phyloP scores from a whole-genome alignment of 37 sponge, comb jelly and placozoan species.

The Chondrosia reniformis region DNA sequence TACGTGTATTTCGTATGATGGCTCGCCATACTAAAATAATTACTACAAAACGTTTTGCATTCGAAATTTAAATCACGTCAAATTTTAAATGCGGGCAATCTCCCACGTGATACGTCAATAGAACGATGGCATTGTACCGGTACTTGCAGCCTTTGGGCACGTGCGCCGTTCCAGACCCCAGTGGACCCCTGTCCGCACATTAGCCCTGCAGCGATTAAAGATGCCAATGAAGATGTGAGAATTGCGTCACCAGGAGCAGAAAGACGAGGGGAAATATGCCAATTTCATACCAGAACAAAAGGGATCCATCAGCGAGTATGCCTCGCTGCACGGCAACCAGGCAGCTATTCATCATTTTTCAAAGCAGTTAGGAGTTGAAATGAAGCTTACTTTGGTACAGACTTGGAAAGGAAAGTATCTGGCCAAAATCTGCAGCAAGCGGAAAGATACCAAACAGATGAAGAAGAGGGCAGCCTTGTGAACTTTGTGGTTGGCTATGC shows the following conservation, averaged over 20 bases:
- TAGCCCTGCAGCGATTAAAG: conserved; percentile 3
- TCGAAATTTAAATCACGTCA: not conserved
- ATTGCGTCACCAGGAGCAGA: conserved; percentile 6
- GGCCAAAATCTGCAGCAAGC: not conserved
- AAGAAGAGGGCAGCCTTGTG: no score
- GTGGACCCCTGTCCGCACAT: conserved; percentile 1
- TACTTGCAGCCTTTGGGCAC: conserved; percentile 3
- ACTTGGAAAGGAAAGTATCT: conserved; percentile 8
- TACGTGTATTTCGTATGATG: not conserved
- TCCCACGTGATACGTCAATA: not conserved
- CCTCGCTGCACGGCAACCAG: not conserved
- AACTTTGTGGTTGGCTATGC: no score
- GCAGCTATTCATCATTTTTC: conserved; percentile 9
- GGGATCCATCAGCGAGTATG: conserved; percentile 19
- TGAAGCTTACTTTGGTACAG: conserved; percentile 8
- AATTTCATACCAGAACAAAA: conserved; percentile 9
- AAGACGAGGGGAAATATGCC: conserved; percentile 9
- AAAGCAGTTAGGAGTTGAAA: not conserved
- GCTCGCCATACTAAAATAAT: conserved; percentile 12
- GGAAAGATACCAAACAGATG: not conserved
- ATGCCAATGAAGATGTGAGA: conserved; percentile 6
- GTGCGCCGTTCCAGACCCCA: conserved; percentile 6
- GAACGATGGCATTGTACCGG: not conserved
- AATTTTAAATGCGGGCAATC: conserved; percentile 1
- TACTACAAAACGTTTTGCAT: not conserved